Evolutionary conservation across 2,113 vertebrate genomes (phyloP).

Genomic region (Corythoichthys haematopterus): DNA sequence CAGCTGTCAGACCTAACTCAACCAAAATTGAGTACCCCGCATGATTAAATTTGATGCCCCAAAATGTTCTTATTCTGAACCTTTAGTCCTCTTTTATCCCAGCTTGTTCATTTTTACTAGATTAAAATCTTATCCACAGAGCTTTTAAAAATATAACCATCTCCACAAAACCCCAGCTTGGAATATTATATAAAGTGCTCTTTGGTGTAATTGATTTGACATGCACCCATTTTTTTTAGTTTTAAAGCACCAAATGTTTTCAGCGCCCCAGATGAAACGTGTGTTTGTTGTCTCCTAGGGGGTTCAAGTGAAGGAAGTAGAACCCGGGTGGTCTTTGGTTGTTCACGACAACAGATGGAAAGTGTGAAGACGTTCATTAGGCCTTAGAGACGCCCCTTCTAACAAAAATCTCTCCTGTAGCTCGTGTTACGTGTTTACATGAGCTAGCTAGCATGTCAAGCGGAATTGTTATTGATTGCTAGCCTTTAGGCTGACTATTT

Average conservation of each 20-base stretch:
- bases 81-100: slow-evolving; percentile 4
- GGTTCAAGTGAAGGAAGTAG: slow-evolving; percentile 55
- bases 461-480: slow-evolving; percentile 41
- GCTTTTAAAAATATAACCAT: slow-evolving; percentile 11
- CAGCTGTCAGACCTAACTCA: no score
- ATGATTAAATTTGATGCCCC: background rate
- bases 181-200: slow-evolving; percentile 22
- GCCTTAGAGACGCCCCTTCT: slow-evolving; percentile 19
- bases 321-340: slow-evolving; percentile 60
- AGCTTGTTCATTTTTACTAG: slow-evolving; percentile 4
- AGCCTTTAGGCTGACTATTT: slow-evolving; percentile 25
- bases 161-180: slow-evolving; percentile 9
- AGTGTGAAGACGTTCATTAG: slow-evolving; percentile 55
- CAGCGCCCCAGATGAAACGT: slow-evolving; percentile 22
- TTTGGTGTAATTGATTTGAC: background rate
- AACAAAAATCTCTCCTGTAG: background rate
- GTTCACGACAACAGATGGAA: slow-evolving; percentile 64
- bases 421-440: background rate
- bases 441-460: slow-evolving; percentile 5
- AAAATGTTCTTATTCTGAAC: slow-evolving; percentile 18
- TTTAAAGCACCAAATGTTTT: background rate
- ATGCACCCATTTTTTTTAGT: background rate
- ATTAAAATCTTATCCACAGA: slow-evolving; percentile 16
- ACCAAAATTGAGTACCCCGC: no score
- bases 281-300: slow-evolving; percentile 34